A percentile compares a stretch with the other conserved stretches of the same genome.
These are phyloP conservation scores for Lycaon pictus DNA, from an alignment of 2,113 vertebrate genomes.

Conservation along the genomic window DNA sequence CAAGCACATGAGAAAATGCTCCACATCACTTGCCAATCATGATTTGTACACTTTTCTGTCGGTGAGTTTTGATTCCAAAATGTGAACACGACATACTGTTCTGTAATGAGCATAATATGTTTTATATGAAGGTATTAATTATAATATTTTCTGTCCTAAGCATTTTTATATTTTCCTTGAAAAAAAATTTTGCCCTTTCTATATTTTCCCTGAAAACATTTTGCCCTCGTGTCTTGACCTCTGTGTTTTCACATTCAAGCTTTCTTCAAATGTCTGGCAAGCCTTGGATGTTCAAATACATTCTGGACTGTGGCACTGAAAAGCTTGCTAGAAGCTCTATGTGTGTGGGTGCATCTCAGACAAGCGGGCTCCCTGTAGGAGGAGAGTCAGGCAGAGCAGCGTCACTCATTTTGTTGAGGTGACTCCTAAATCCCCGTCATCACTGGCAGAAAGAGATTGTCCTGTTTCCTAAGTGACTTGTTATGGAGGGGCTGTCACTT, in stretches of 20 bases:
- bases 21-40: no score
- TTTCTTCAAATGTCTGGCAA: neutral
- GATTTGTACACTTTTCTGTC: neutral
- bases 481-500: neutral
- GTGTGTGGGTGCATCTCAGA: neutral
- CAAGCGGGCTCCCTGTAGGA: accelerated
- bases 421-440: no score
- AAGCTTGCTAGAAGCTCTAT: neutral
- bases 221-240: neutral
- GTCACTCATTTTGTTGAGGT: neutral
- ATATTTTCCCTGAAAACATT: neutral
- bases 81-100: no score
- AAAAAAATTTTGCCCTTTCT: neutral
- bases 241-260: neutral
- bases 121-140: neutral
- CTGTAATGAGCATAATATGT: neutral
- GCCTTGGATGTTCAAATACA: neutral
- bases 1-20: no score
- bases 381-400: neutral
- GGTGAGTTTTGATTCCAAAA: neutral
- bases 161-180: neutral
- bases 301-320: neutral
- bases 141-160: neutral
- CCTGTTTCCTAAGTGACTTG: neutral
- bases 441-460: neutral